Conservation (phyloP, 2,888 invertebrate species). For the Mythimna lalbum region DNA sequence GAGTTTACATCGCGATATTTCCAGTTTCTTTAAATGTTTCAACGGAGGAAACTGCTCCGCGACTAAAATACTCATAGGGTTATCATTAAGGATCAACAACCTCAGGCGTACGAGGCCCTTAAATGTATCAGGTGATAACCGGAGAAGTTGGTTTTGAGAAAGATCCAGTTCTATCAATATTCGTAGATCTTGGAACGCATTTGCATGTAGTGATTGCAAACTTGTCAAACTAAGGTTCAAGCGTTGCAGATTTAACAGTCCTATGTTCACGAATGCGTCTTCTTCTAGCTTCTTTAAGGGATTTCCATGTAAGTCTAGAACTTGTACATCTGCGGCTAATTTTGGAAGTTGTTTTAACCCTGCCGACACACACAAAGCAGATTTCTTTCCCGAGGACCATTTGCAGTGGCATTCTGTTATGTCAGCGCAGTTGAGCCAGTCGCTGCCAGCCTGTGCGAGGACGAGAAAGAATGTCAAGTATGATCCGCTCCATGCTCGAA, state of each 20-base stretch:
- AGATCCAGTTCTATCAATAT: conserved; percentile 97
- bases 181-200: conserved; percentile 95
- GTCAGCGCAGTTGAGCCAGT: conserved; percentile 96
- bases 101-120: conserved; percentile 95
- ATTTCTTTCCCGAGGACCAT: conserved; percentile 97
- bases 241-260: conserved; percentile 95
- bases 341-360: conserved; percentile 93
- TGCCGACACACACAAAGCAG: conserved; percentile 95
- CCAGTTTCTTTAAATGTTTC: conserved; percentile 94
- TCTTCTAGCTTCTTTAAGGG: conserved; percentile 93
- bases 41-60: conserved; percentile 95
- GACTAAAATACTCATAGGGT: conserved; percentile 93
- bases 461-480: conserved; percentile 77
- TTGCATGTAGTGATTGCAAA: conserved; percentile 93
- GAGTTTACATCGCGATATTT: conserved; percentile 95
- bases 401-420: conserved; percentile 95
- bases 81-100: conserved; percentile 94
- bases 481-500: conserved; percentile 78
- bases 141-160: conserved; percentile 94
- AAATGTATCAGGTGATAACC: conserved; percentile 95
- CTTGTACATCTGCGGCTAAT: conserved; percentile 90
- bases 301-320: conserved; percentile 95
- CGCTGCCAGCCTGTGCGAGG: conserved; percentile 84
- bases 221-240: conserved; percentile 94
- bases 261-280: conserved; percentile 95